A percentile compares a stretch with the other conserved stretches of the same genome.
phyloP scores from a whole-genome alignment of 2,888 invertebrate genomes.

The Nephrotoma appendiculata region DNA sequence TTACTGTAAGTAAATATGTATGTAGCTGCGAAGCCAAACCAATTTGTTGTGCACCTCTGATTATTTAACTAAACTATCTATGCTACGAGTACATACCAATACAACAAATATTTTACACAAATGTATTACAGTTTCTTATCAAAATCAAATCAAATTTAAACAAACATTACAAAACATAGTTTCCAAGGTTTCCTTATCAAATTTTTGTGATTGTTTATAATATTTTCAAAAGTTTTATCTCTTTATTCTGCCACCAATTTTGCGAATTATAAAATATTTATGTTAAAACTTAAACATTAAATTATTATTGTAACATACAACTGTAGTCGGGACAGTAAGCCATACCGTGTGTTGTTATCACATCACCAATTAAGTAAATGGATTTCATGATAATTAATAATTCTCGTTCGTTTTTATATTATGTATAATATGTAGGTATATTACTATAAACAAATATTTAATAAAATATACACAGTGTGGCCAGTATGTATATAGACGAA shows the following conservation, averaged over 20 bases:
- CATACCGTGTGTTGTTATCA: not conserved
- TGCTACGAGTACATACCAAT: not conserved
- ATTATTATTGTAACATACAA: not conserved
- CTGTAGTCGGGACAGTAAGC: not conserved
- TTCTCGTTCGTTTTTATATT: not conserved
- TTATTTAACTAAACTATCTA: no score
- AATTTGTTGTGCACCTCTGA: not conserved
- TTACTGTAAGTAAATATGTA: not conserved
- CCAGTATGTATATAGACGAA: no score
- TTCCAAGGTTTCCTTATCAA: not conserved
- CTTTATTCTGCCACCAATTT: not conserved
- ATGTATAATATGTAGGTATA: not conserved
- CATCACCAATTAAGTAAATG: not conserved
- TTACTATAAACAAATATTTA: not conserved
- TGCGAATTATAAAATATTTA: not conserved
- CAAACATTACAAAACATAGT: not conserved
- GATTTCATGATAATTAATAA: not conserved
- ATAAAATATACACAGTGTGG: no score
- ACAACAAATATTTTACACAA: not conserved
- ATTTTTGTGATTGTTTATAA: not conserved
- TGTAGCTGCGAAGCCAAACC: not conserved
- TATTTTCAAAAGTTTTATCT: not conserved
- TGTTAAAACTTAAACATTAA: not conserved
- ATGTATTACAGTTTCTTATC: not conserved
- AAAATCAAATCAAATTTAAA: not conserved